Percentiles rank a stretch among this genome's conserved stretches.
Conservation (phyloP, 2,113 vertebrate species). For the Poeciliopsis occidentalis region DNA sequence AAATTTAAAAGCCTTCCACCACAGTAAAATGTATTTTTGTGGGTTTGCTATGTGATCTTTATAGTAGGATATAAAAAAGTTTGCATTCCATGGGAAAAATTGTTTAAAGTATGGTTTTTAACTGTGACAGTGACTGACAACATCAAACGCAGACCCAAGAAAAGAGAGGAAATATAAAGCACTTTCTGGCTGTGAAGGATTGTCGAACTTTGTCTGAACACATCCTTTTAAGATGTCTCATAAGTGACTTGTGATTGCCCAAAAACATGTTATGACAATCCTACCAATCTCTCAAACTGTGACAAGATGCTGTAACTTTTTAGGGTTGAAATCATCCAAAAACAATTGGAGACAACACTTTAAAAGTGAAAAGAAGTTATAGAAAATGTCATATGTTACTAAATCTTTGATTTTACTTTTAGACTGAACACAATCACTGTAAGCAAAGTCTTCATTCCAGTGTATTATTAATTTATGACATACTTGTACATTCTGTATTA, state of each 20-base stretch:
- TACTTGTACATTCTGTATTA: background rate
- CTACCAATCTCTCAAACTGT: background rate
- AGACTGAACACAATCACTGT: background rate
- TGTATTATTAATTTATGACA: background rate
- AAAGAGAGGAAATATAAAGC: background rate
- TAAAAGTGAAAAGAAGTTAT: background rate
- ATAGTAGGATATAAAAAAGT: background rate
- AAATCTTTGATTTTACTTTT: background rate
- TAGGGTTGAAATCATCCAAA: no score
- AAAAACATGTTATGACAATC: background rate
- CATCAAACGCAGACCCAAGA: background rate
- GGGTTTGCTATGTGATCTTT: background rate
- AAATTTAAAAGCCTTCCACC: background rate
- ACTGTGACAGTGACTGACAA: background rate
- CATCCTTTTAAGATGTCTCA: background rate
- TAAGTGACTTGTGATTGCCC: background rate
- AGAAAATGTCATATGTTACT: background rate
- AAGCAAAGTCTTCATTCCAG: background rate
- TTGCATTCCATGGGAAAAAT: background rate
- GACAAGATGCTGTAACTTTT: no score
- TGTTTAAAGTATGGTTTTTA: background rate
- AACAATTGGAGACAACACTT: no score
- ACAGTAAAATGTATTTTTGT: background rate
- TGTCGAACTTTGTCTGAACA: background rate
- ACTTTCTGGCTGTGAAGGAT: background rate